These are phyloP conservation scores for Mastomys coucha DNA, from an alignment of 2,113 vertebrate genomes.

Conservation along the genomic window DNA sequence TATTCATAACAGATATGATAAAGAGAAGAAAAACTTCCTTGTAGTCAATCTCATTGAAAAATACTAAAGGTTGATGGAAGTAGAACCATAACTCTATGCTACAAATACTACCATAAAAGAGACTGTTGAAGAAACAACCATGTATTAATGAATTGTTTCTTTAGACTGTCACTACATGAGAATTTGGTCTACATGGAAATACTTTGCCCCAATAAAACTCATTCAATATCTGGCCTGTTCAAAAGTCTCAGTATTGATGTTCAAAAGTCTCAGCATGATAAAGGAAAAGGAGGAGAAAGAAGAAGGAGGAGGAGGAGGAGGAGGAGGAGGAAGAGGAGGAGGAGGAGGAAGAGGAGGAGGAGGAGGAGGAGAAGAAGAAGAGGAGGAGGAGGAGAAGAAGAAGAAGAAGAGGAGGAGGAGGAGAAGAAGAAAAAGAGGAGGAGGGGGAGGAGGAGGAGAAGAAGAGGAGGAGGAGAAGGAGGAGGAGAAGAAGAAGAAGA, in stretches of 20 bases:
- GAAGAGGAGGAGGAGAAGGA: background rate
- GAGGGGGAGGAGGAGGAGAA: too few relatives aligned
- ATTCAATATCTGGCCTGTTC: background rate
- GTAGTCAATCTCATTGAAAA: background rate
- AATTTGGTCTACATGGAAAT: background rate
- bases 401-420: too few relatives aligned
- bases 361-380: too few relatives aligned
- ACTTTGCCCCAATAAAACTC: background rate
- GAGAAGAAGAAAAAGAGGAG: too few relatives aligned
- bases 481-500: too few relatives aligned
- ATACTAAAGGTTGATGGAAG: background rate
- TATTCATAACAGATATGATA: background rate
- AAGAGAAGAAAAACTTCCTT: background rate
- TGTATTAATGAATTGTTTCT: background rate
- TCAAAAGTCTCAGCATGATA: background rate
- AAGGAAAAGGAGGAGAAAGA: background rate
- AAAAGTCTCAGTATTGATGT: background rate
- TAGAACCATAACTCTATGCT: background rate
- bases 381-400: too few relatives aligned
- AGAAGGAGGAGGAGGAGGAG: too few relatives aligned
- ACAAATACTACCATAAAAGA: slow-evolving; percentile 2
- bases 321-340: too few relatives aligned
- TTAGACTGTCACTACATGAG: background rate
- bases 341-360: too few relatives aligned
- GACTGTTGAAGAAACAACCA: background rate